Evolutionary conservation across 2,888 invertebrate species (phyloP).

Genomic region (Drepana falcataria): DNA sequence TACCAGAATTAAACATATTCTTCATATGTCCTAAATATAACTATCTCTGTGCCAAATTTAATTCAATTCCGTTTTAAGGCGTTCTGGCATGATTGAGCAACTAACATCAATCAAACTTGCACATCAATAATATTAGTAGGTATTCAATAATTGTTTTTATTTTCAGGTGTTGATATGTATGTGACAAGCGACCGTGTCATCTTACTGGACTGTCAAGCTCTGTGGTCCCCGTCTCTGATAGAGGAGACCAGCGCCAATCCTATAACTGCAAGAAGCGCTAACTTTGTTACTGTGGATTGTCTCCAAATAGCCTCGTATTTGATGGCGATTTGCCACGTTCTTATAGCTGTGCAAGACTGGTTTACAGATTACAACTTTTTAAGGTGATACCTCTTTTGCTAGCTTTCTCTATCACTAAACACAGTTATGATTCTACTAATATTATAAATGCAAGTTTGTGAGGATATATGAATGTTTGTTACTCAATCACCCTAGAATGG

Average conservation of each 20-base stretch:
- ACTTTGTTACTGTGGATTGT: constrained; percentile 83
- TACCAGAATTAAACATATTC: too few species aligned
- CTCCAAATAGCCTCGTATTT: constrained; percentile 90
- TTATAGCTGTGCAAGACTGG: constrained; percentile 94
- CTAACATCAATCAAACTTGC: too few species aligned
- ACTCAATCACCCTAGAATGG: too few species aligned
- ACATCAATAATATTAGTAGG: too few species aligned
- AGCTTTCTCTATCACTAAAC: too few species aligned
- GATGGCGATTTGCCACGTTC: constrained; percentile 93
- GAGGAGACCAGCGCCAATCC: constrained; percentile 75
- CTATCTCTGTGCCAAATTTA: too few species aligned
- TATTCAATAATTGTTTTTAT: not conserved
- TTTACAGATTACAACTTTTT: constrained; percentile 90
- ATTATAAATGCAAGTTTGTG: too few species aligned
- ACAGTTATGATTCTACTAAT: too few species aligned
- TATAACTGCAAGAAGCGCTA: constrained; percentile 68
- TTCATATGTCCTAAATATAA: too few species aligned
- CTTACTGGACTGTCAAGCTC: constrained; percentile 91
- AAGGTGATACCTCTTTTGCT: constrained; percentile 63
- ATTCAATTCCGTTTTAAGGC: too few species aligned
- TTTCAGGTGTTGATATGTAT: constrained; percentile 84
- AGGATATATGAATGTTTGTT: too few species aligned
- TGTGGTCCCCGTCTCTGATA: constrained; percentile 87
- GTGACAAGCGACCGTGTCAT: constrained; percentile 87
- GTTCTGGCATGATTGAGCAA: too few species aligned